These are phyloP conservation scores for Anastrepha ludens DNA, from an alignment of 1,140 invertebrate species.

Conservation along the genomic window DNA sequence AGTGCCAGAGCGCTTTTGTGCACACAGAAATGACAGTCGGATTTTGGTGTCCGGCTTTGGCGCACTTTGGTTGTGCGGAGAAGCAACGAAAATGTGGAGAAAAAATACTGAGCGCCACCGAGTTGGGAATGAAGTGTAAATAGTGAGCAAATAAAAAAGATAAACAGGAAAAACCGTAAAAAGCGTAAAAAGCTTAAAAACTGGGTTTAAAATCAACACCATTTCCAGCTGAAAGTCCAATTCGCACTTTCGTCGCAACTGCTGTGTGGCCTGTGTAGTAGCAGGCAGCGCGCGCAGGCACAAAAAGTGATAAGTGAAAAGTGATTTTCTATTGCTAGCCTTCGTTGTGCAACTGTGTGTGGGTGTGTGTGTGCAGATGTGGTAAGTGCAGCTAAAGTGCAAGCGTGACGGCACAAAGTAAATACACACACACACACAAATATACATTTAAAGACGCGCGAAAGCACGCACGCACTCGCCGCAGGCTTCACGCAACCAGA, in stretches of 20 bases:
- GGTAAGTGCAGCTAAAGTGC: not conserved
- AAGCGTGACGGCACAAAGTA: not conserved
- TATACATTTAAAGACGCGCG: not conserved
- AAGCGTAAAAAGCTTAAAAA: not conserved
- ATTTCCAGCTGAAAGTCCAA: constrained; percentile 1
- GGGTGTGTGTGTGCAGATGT: too few relatives aligned
- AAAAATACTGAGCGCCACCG: not conserved
- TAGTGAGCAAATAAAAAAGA: constrained; percentile 12
- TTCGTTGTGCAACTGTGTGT: too few relatives aligned
- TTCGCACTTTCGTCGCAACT: not conserved
- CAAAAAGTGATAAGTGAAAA: constrained; percentile 5
- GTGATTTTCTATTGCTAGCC: not conserved
- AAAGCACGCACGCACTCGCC: not conserved
- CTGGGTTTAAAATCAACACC: not conserved
- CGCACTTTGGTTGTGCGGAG: not conserved
- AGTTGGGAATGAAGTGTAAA: constrained; percentile 29
- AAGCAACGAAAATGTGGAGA: not conserved
- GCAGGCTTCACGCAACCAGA: too few relatives aligned
- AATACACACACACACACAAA: not conserved
- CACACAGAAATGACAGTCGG: not conserved
- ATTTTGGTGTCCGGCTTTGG: not conserved
- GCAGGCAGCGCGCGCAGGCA: not conserved
- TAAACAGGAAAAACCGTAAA: not conserved
- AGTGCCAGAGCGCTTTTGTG: not conserved
- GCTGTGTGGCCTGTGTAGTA: not conserved